Conservation (phyloP, 2,888 invertebrate genomes). For the Tachina grossa region DNA sequence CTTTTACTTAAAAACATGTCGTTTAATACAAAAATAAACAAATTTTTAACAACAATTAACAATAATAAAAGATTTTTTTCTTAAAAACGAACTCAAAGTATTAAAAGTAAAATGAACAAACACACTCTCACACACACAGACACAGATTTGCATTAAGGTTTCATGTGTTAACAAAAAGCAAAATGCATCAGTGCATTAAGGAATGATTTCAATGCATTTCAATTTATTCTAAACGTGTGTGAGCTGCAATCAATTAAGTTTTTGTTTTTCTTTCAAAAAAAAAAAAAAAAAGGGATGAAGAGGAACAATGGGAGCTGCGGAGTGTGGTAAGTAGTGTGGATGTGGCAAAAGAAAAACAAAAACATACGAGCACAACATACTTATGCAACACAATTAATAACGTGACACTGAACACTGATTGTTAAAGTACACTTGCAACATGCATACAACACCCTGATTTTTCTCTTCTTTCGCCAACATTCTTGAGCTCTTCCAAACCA, state of each 20-base stretch:
- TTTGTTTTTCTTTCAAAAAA: constrained; percentile 1
- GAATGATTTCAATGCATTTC: constrained; percentile 44
- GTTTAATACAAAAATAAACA: constrained; percentile 44
- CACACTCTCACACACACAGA: neutral
- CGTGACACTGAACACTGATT: constrained; percentile 66
- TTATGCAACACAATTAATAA: constrained; percentile 68
- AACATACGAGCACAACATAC: constrained; percentile 51
- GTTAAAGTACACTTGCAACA: constrained; percentile 70
- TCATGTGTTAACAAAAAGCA: constrained; percentile 11
- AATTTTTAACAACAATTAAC: constrained; percentile 50
- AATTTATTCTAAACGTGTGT: constrained; percentile 18
- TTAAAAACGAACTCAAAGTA: constrained; percentile 52
- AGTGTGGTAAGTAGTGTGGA: constrained; percentile 45
- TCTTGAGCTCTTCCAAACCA: constrained; percentile 43
- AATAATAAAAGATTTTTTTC: constrained; percentile 44
- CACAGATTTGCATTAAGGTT: neutral
- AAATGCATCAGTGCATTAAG: constrained; percentile 49
- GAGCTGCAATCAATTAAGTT: constrained; percentile 47
- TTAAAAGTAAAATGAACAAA: constrained; percentile 20
- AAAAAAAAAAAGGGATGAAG: neutral
- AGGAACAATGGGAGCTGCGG: constrained; percentile 19
- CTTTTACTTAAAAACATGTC: constrained; percentile 27
- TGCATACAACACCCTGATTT: constrained; percentile 55
- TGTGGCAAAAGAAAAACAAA: constrained; percentile 61
- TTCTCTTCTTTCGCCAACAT: neutral